Evolutionary conservation across 2,888 invertebrate genomes (phyloP).

Genomic region (Heliconius ethilla): DNA sequence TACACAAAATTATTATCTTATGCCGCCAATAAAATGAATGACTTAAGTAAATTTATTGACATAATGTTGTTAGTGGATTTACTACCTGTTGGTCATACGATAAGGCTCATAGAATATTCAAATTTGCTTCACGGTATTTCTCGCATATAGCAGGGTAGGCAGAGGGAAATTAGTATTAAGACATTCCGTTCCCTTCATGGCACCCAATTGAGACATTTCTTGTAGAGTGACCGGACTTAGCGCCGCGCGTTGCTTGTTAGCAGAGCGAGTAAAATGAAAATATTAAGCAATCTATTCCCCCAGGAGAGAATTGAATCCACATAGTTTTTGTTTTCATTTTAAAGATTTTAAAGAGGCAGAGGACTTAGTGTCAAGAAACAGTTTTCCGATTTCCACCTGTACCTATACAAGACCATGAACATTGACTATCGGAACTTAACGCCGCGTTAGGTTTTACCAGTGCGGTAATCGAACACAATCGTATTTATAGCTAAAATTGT

Average conservation of each 20-base stretch:
- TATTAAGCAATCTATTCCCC: too few relatives aligned
- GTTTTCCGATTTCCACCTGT: background rate
- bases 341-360: too few relatives aligned
- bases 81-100: too few relatives aligned
- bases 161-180: background rate
- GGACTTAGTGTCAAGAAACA: too few relatives aligned
- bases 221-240: background rate
- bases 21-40: too few relatives aligned
- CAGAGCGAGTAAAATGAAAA: background rate
- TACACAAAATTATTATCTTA: too few relatives aligned
- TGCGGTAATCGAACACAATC: background rate
- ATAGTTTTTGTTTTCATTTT: too few relatives aligned
- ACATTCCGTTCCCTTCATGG: background rate
- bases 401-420: background rate
- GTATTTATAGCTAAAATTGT: background rate
- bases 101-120: too few relatives aligned
- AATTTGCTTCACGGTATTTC: too few relatives aligned
- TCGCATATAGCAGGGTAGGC: background rate
- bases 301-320: too few relatives aligned
- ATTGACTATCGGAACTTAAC: background rate
- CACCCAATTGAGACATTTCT: background rate
- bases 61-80: too few relatives aligned
- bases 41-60: too few relatives aligned
- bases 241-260: background rate
- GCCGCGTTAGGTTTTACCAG: background rate